phyloP scores from a whole-genome alignment of 2,113 vertebrate genomes.

The Nesogale talazaci region DNA sequence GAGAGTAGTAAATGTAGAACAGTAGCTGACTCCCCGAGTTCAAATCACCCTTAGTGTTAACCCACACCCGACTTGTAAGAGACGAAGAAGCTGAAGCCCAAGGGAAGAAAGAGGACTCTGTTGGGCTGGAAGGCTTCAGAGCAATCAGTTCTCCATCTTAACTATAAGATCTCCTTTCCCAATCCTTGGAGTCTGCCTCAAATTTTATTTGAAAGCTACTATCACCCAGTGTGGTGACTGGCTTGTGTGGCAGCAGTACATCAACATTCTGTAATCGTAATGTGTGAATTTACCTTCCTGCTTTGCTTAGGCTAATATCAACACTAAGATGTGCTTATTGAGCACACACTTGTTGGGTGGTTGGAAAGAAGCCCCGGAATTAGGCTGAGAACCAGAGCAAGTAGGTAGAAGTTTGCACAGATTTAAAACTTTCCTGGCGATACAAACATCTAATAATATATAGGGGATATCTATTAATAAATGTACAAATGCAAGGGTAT shows the following conservation, averaged over 20 bases:
- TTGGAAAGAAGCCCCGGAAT: background rate
- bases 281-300: background rate
- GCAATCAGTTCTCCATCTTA: background rate
- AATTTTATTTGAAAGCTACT: background rate
- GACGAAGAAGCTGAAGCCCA: background rate
- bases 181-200: background rate
- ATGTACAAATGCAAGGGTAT: background rate
- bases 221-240: background rate
- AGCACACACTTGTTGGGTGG: background rate
- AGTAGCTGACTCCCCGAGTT: background rate
- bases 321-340: background rate
- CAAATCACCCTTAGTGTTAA: background rate
- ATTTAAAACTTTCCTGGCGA: background rate
- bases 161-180: background rate
- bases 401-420: background rate
- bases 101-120: background rate
- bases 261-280: background rate
- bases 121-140: background rate
- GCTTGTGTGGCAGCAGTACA: background rate
- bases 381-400: slow-evolving; percentile 21
- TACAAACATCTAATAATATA: background rate
- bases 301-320: background rate
- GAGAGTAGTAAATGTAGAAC: slow-evolving; percentile 3
- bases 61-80: background rate
- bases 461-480: slow-evolving; percentile 5